Conservation (phyloP, 2,888 invertebrate species). For the Nephrocerus scutellatus region DNA sequence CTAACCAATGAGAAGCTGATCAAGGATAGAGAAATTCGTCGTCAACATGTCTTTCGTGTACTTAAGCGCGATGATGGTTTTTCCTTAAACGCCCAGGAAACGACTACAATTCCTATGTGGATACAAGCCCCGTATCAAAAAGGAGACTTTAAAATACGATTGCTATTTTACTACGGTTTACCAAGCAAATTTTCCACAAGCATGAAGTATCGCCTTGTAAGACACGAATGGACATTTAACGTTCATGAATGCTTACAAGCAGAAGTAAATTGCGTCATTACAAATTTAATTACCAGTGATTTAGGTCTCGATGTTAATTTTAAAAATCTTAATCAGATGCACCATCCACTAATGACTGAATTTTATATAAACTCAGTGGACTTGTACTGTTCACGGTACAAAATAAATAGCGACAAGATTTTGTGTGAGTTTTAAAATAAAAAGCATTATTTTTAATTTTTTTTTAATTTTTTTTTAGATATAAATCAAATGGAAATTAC, state of each 20-base stretch:
- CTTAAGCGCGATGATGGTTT: constrained; percentile 27
- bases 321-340: constrained; percentile 61
- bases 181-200: constrained; percentile 27
- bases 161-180: constrained; percentile 68
- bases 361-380: constrained; percentile 39
- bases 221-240: constrained; percentile 59
- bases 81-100: constrained; percentile 40
- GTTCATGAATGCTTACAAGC: constrained; percentile 57
- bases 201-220: constrained; percentile 53
- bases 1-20: constrained; percentile 44
- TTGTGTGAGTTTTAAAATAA: constrained; percentile 8
- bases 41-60: constrained; percentile 43
- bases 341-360: constrained; percentile 47
- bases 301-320: constrained; percentile 62
- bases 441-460: not conserved
- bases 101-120: constrained; percentile 52
- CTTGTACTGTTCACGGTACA: constrained; percentile 39
- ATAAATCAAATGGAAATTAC: constrained; percentile 41
- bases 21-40: constrained; percentile 46
- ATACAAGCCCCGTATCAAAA: constrained; percentile 61
- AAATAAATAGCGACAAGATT: constrained; percentile 33
- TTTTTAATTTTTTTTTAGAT: constrained; percentile 26
- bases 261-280: constrained; percentile 49
- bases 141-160: constrained; percentile 57
- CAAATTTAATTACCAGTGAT: constrained; percentile 51